A percentile compares a stretch with the other conserved stretches of the same genome.
phyloP scores from a whole-genome alignment of 2,113 vertebrate genomes.

The Riparia riparia region DNA sequence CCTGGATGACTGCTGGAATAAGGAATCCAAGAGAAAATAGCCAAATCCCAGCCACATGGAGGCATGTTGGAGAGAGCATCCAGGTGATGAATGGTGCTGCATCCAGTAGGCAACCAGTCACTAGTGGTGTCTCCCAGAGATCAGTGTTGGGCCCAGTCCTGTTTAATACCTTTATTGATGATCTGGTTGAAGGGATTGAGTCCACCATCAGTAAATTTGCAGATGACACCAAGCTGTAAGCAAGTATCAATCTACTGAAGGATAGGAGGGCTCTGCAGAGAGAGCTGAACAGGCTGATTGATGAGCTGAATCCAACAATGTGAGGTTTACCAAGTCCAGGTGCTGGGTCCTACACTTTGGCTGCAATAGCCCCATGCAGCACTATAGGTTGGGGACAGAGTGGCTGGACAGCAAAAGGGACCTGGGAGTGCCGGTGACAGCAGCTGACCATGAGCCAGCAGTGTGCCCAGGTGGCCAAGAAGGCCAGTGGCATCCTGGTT shows the following conservation, averaged over 20 bases:
- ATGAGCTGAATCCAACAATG: not conserved
- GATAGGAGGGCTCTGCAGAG: not conserved
- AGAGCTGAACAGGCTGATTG: not conserved
- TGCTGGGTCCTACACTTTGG: not conserved
- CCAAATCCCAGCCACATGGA: not conserved
- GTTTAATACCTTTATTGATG: not conserved
- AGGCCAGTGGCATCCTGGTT: not conserved
- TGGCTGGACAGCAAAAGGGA: fast-evolving
- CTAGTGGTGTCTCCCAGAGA: not conserved
- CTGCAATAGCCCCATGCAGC: not conserved
- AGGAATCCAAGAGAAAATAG: not conserved
- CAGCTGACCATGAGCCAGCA: not conserved
- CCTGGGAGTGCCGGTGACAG: fast-evolving
- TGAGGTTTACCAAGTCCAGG: not conserved
- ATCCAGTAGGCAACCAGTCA: not conserved
- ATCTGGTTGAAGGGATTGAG: not conserved
- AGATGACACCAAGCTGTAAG: not conserved
- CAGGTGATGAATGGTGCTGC: not conserved
- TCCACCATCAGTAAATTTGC: not conserved
- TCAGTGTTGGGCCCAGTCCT: not conserved
- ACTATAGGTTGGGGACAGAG: too few species aligned
- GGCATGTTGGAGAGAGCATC: not conserved
- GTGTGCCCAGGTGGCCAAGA: not conserved
- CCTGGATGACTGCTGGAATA: not conserved
- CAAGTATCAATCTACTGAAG: not conserved